A percentile compares a stretch with the other conserved stretches of the same genome.
These are phyloP conservation scores for Tetramorium simillimum DNA, from an alignment of 1,140 invertebrate genomes.

Conservation along the genomic window DNA sequence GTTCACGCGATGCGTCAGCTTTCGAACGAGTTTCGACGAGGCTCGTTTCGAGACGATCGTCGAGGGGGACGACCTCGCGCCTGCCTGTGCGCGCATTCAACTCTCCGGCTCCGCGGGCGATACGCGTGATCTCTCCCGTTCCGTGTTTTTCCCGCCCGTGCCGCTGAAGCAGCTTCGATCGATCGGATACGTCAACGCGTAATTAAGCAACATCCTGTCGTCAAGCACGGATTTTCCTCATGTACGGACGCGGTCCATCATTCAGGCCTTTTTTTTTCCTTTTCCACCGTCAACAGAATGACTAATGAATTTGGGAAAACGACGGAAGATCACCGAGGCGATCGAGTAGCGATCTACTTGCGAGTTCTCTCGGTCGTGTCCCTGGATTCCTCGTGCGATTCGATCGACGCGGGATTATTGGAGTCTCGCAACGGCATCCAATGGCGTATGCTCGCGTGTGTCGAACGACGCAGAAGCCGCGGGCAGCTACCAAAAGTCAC, in stretches of 20 bases:
- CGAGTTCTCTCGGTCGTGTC: not conserved
- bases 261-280: not conserved
- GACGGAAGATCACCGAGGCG: not conserved
- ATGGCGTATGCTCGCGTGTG: not conserved
- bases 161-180: not conserved
- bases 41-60: slow-evolving; percentile 1
- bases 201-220: slow-evolving; percentile 49
- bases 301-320: not conserved
- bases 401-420: not conserved
- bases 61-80: slow-evolving; percentile 45
- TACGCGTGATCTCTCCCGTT: not conserved
- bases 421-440: not conserved
- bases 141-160: not conserved
- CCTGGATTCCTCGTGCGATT: not conserved
- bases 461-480: slow-evolving; percentile 45
- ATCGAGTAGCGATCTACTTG: not conserved
- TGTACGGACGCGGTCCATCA: not conserved
- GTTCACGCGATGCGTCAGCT: slow-evolving; percentile 46
- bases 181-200: not conserved
- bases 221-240: not conserved
- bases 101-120: slow-evolving; percentile 63
- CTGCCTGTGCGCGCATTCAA: slow-evolving; percentile 65
- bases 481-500: slow-evolving; percentile 52
- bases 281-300: not conserved
- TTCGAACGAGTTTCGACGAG: slow-evolving; percentile 15